Evolutionary conservation across 1,140 invertebrate species (phyloP), one percentile per base, ranked within the genome.

Genomic region (Sminthurides bifidus): DNA sequence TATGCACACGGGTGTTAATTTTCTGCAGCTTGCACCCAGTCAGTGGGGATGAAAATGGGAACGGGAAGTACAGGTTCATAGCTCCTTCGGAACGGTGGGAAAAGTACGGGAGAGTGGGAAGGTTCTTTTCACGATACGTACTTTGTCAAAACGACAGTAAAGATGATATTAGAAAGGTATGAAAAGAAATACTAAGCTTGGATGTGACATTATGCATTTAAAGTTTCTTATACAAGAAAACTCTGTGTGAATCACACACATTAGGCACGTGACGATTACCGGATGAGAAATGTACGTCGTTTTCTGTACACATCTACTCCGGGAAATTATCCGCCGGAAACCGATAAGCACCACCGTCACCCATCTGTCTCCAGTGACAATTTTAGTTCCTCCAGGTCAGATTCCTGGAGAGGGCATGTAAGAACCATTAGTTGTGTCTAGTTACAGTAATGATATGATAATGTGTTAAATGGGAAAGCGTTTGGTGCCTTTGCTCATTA

Each of bases 351-450:
- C 67, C 82, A 79, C 69, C 70, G 85, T 21, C 80, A 85, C 3
- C 83, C 84, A 12, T 88, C 85, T 0, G 84, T 90, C 17, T 88
- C 86, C 6, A 88, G 85, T 68, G 85, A 87, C 58, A 91, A 92
- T 68, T 92, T 87, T 71, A 87, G 84, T 50, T 89, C 86, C 1
- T 89, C 85, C 0, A 61, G 78, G 24, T 83, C 81, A 0, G 87
- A 90, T 67, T 89, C 85, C 1, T 90, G 86, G 85, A 74, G 83
- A 15, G 63, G 66, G 17, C 60, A 66, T 38, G 58, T 63, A 49
- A 35, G 12, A 15, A 23, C 3, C 31, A 38, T 33, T 33, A 5
- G 30, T 21, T 31, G 27, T 10, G 3, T 30, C 19, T n/a, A 6
- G 3, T 31, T 50, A 12, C 30, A 21, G 2, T 12, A 30, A 44